Evolutionary conservation across 2,797 vertebrate genomes (phyloP).

Genomic region (Salmo trutta): DNA sequence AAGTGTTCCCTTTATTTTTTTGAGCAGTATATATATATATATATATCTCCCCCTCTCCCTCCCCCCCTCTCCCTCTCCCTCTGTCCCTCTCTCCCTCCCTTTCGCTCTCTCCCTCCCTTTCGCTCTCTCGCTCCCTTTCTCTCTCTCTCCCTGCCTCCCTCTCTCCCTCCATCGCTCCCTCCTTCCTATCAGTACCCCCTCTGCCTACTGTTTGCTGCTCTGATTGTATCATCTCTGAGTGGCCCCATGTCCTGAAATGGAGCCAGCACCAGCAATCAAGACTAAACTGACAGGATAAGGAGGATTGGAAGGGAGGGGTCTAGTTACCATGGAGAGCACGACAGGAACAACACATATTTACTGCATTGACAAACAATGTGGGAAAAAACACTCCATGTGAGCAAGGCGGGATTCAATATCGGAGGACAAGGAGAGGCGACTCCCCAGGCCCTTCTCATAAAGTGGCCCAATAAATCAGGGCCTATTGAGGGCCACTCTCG

Average conservation of each 20-base stretch:
- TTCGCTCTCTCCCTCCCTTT: not conserved
- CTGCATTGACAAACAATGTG: constrained; percentile 60
- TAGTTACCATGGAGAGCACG: constrained; percentile 44
- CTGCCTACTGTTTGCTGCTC: not conserved
- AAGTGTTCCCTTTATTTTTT: no score
- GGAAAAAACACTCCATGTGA: constrained; percentile 46
- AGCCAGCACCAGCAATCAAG: constrained; percentile 25
- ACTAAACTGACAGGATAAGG: constrained; percentile 34
- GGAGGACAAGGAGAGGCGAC: constrained; percentile 53
- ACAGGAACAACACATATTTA: constrained; percentile 15
- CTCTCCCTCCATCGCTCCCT: not conserved
- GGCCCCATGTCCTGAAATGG: not conserved
- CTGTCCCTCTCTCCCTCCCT: not conserved
- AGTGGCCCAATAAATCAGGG: constrained; percentile 72
- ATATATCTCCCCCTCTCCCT: no score
- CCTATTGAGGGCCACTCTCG: constrained; percentile 65
- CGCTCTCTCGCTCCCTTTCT: not conserved
- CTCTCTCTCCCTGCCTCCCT: no score
- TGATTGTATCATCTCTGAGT: not conserved
- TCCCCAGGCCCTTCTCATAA: constrained; percentile 67
- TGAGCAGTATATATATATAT: no score
- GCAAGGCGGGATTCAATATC: constrained; percentile 67
- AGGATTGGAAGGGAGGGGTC: constrained; percentile 38
- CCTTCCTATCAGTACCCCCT: not conserved
- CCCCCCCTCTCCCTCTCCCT: not conserved